A percentile compares a stretch with the other conserved stretches of the same genome.
Conservation (phyloP, 1,140 invertebrate genomes). For the Meteorus sp. region DNA sequence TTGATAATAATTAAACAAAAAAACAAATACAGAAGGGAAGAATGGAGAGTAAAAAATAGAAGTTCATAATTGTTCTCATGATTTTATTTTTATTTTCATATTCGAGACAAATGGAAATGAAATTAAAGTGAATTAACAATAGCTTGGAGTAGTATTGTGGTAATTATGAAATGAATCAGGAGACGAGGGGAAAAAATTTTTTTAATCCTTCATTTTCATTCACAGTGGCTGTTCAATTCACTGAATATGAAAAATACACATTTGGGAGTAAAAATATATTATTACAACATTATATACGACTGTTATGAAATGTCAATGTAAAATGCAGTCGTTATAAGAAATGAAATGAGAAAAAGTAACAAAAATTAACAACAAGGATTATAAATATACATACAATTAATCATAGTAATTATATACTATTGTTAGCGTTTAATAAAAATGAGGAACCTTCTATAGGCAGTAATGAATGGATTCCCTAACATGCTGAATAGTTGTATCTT, state of each 20-base stretch:
- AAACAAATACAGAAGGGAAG: too few relatives aligned
- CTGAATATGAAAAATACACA: neutral
- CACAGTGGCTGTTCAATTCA: neutral
- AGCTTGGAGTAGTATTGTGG: too few relatives aligned
- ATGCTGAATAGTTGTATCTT: conserved; percentile 27
- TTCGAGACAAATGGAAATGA: too few relatives aligned
- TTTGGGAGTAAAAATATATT: neutral
- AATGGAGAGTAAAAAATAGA: too few relatives aligned
- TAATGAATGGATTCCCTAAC: conserved; percentile 19
- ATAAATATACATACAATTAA: conserved; percentile 18
- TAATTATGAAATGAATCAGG: too few relatives aligned
- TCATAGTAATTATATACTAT: conserved; percentile 28
- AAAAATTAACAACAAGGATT: conserved; percentile 1
- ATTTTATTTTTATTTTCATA: too few relatives aligned
- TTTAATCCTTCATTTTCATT: neutral
- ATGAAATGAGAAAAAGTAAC: neutral
- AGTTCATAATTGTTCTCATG: too few relatives aligned
- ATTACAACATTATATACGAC: conserved; percentile 8
- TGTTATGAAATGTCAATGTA: conserved; percentile 17
- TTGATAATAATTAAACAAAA: too few relatives aligned
- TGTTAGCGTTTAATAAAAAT: conserved; percentile 26
- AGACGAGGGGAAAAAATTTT: too few relatives aligned
- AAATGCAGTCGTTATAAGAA: conserved; percentile 10
- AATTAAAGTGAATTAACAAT: too few relatives aligned
- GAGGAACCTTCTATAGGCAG: conserved; percentile 19